Percentiles rank a stretch among this genome's conserved stretches.
These are phyloP conservation scores for Heliconius hortense DNA, from an alignment of 2,888 invertebrate genomes.

Conservation along the genomic window DNA sequence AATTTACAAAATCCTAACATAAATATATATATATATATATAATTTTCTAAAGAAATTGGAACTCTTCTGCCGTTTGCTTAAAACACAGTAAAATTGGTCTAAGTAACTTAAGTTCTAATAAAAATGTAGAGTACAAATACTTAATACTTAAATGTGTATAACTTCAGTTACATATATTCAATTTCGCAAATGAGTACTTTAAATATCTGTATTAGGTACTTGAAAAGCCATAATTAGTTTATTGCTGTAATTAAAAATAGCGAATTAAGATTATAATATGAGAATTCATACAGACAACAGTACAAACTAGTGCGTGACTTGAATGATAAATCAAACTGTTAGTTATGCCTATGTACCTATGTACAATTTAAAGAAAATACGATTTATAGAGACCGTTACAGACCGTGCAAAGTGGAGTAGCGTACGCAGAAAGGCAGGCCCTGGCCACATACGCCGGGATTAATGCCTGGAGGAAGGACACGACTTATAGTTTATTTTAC, in stretches of 20 bases:
- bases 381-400: too few relatives aligned
- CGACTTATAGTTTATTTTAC: too few relatives aligned
- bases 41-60: background rate
- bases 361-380: too few relatives aligned
- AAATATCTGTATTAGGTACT: background rate
- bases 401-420: too few relatives aligned
- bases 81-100: background rate
- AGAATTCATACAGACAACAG: background rate
- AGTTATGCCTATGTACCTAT: too few relatives aligned
- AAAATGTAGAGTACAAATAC: background rate
- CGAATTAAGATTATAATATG: background rate
- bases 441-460: too few relatives aligned
- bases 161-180: slow-evolving; percentile 5
- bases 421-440: too few relatives aligned
- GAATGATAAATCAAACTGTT: too few relatives aligned
- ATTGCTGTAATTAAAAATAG: background rate
- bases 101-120: slow-evolving; percentile 10
- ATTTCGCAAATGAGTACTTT: background rate
- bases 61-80: background rate
- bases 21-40: background rate
- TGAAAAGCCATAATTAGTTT: background rate
- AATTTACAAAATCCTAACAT: background rate
- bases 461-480: too few relatives aligned
- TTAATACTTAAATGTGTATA: background rate
- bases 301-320: too few relatives aligned